Evolutionary conservation across 2,113 vertebrate genomes (phyloP).

Genomic region (Oncorhynchus tshawytscha): DNA sequence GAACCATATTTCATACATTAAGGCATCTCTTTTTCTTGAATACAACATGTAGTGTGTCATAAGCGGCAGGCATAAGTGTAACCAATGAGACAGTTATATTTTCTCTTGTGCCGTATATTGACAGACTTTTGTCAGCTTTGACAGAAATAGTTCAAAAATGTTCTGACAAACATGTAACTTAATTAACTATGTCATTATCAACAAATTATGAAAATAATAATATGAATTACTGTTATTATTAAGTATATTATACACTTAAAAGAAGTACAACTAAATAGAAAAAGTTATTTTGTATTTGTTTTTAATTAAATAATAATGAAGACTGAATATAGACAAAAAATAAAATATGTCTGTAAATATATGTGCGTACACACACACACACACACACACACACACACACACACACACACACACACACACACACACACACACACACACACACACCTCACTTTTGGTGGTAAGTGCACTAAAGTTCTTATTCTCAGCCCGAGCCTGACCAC

Average conservation of each 20-base stretch:
- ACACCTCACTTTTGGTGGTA: slow-evolving; percentile 47
- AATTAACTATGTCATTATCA: background rate
- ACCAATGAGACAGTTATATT: background rate
- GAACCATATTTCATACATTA: slow-evolving; percentile 21
- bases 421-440: slow-evolving; percentile 24
- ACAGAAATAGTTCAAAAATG: too few species aligned
- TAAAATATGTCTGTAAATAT: too few species aligned
- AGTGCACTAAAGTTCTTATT: slow-evolving; percentile 52
- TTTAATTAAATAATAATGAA: too few species aligned
- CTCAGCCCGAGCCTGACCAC: too few species aligned
- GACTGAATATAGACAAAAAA: too few species aligned
- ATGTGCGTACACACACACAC: background rate
- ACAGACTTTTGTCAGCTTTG: too few species aligned
- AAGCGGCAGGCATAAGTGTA: slow-evolving; percentile 7
- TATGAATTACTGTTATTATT: background rate
- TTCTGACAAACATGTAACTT: background rate
- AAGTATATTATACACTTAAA: background rate
- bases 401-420: background rate
- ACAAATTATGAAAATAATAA: background rate
- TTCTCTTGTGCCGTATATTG: too few species aligned
- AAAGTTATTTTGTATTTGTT: background rate
- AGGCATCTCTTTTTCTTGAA: background rate
- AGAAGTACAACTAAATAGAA: background rate
- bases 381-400: background rate
- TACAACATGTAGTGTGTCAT: slow-evolving; percentile 13